A percentile compares a stretch with the other conserved stretches of the same genome.
Evolutionary conservation across 2,888 invertebrate genomes (phyloP).

Genomic region (Cheilosia urbana): DNA sequence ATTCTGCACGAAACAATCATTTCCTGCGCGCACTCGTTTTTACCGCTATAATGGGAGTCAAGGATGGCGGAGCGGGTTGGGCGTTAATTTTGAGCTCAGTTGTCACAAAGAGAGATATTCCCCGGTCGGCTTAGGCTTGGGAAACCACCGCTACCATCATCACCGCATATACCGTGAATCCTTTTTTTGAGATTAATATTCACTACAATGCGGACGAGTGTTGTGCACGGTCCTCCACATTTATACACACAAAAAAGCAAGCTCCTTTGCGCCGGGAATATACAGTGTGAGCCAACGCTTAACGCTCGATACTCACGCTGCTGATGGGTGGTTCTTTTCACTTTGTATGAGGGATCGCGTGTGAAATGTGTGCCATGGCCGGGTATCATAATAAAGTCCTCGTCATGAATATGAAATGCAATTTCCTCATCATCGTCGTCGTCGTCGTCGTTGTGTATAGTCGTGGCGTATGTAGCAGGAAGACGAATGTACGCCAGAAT

Average conservation of each 20-base stretch:
- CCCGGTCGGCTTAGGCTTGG: constrained; percentile 45
- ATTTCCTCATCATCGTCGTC: constrained; percentile 58
- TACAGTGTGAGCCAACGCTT: neutral
- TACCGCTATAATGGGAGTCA: too few relatives aligned
- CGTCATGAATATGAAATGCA: constrained; percentile 75
- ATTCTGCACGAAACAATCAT: constrained; percentile 74
- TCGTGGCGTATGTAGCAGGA: neutral
- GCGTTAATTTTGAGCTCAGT: neutral
- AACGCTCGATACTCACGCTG: constrained; percentile 8
- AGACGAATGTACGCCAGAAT: constrained; percentile 69
- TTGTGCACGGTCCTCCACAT: constrained; percentile 9
- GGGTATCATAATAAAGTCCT: constrained; percentile 75
- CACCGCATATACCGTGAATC: constrained; percentile 30
- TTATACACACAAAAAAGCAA: constrained; percentile 8
- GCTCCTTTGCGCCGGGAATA: constrained; percentile 7
- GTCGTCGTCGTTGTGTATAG: neutral
- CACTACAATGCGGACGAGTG: constrained; percentile 41
- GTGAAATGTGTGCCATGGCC: constrained; percentile 68
- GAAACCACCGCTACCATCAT: constrained; percentile 64
- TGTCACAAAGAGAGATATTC: constrained; percentile 64
- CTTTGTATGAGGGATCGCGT: constrained; percentile 67
- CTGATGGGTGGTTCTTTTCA: neutral
- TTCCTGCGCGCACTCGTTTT: constrained; percentile 51
- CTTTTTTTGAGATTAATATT: constrained; percentile 60
- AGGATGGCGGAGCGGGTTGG: neutral